Percentiles rank a stretch among this genome's conserved stretches.
phyloP scores from a whole-genome alignment of 2,113 vertebrate genomes.

The Uria lomvia region DNA sequence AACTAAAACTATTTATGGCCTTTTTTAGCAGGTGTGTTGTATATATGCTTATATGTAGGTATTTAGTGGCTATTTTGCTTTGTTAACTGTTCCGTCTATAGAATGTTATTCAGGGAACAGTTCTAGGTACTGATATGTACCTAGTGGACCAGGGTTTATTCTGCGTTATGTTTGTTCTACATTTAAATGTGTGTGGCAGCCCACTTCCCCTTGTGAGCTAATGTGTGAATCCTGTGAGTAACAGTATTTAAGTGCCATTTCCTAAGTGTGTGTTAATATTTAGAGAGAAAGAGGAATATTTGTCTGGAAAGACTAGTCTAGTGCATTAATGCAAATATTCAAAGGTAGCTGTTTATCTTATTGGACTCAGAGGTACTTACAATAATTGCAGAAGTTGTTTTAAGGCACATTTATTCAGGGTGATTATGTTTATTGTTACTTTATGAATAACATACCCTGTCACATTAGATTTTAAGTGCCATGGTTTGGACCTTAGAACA shows the following conservation, averaged over 20 bases:
- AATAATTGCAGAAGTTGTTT: conserved; percentile 69
- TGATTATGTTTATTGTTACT: conserved; percentile 52
- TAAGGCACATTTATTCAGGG: conserved; percentile 67
- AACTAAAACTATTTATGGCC: neutral
- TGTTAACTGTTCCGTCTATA: neutral
- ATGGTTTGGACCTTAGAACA: neutral
- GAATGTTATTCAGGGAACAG: neutral
- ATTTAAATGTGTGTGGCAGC: conserved; percentile 54
- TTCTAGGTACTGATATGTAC: neutral
- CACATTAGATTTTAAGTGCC: conserved; percentile 47
- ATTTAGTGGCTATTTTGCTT: neutral
- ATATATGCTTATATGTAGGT: neutral
- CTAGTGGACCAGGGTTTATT: neutral
- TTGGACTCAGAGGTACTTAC: conserved; percentile 66
- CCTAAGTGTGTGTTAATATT: conserved; percentile 35
- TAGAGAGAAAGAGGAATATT: conserved; percentile 23
- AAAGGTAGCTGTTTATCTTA: conserved; percentile 72
- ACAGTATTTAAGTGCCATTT: conserved; percentile 36
- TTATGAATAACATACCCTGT: conserved; percentile 36
- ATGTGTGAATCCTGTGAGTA: conserved; percentile 46
- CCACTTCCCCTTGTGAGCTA: conserved; percentile 20
- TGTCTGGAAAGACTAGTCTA: conserved; percentile 55
- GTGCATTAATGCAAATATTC: conserved; percentile 68
- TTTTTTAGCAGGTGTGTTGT: neutral
- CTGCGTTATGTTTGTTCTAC: conserved; percentile 57